Conservation (phyloP, 2,113 vertebrate genomes). For the Mus spicilegus region DNA sequence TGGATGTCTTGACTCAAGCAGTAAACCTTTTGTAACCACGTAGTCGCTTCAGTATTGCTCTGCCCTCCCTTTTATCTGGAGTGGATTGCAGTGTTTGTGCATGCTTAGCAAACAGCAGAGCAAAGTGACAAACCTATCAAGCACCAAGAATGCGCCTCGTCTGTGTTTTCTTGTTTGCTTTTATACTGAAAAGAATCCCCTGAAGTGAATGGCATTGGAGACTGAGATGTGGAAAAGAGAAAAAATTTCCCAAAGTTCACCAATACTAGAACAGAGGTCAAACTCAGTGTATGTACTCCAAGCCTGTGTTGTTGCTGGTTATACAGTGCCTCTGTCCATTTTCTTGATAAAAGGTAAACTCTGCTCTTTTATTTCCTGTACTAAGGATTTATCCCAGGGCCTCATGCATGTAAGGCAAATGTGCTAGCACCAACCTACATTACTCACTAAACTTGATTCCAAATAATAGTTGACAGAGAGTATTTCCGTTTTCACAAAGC, state of each 20-base stretch:
- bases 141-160: not conserved
- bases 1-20: not conserved
- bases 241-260: not conserved
- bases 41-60: not conserved
- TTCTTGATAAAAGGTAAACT: not conserved
- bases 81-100: not conserved
- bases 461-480: slow-evolving; percentile 19
- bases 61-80: not conserved
- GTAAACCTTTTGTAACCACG: not conserved
- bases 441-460: not conserved
- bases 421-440: not conserved
- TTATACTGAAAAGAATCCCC: not conserved
- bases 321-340: not conserved
- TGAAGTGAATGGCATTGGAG: not conserved
- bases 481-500: slow-evolving; percentile 37
- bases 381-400: not conserved
- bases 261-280: not conserved
- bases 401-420: not conserved
- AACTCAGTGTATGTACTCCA: not conserved
- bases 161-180: not conserved
- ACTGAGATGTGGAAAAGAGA: not conserved
- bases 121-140: not conserved
- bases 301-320: not conserved
- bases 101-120: not conserved
- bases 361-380: not conserved